Conservation (phyloP, 2,888 invertebrate species). For the Drosophila falleni region DNA sequence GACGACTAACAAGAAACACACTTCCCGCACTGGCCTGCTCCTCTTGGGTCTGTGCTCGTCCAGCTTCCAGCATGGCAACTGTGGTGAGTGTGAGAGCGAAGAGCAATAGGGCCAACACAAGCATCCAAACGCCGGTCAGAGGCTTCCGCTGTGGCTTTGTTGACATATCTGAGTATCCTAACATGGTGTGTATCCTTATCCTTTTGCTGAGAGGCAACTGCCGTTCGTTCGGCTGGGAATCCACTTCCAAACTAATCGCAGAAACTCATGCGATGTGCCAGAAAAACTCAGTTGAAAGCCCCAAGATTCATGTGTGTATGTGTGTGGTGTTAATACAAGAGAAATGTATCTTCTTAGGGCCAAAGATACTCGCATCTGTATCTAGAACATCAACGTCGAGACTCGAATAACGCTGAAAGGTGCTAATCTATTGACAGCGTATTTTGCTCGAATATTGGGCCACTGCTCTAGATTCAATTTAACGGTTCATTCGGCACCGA, state of each 20-base stretch:
- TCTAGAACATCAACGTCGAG: constrained; percentile 65
- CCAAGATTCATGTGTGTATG: constrained; percentile 10
- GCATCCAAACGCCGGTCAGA: constrained; percentile 52
- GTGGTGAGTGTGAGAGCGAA: constrained; percentile 55
- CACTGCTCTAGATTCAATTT: constrained; percentile 72
- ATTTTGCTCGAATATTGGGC: constrained; percentile 49
- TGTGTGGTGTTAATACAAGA: constrained; percentile 68
- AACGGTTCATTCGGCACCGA: constrained; percentile 70
- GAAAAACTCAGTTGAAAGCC: constrained; percentile 51
- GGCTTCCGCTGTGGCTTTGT: constrained; percentile 42
- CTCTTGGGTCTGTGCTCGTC: constrained; percentile 21
- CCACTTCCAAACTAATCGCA: constrained; percentile 54
- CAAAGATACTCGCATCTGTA: constrained; percentile 40
- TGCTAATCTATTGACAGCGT: constrained; percentile 66
- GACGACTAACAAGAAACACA: constrained; percentile 56
- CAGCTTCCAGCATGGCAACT: constrained; percentile 54
- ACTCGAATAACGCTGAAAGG: constrained; percentile 57
- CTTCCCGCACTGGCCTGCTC: constrained; percentile 18
- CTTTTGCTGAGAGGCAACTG: constrained; percentile 26
- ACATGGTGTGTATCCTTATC: constrained; percentile 43
- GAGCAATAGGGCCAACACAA: constrained; percentile 50
- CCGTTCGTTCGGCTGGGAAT: constrained; percentile 56
- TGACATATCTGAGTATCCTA: constrained; percentile 64
- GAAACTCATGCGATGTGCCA: constrained; percentile 38
- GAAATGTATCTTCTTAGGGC: constrained; percentile 42